A percentile compares a stretch with the other conserved stretches of the same genome.
Evolutionary conservation across 2,113 vertebrate species (phyloP).

Genomic region (Baryphthengus martii): DNA sequence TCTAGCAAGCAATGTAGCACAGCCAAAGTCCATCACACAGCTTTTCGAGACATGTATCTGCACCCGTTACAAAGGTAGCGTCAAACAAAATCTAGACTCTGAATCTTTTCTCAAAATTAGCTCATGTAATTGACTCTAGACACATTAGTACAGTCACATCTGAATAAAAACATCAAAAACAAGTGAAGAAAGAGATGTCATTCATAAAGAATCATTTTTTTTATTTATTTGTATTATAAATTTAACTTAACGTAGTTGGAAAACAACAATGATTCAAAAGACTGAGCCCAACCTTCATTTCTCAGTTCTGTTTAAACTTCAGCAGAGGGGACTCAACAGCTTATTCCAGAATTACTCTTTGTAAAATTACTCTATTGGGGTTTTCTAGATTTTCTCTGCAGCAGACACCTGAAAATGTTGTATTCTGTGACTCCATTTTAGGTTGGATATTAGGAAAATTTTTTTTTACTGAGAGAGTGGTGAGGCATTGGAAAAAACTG

Average conservation of each 20-base stretch:
- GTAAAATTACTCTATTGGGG: not conserved
- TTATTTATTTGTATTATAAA: not conserved
- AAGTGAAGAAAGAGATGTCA: not conserved
- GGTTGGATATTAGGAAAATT: no score
- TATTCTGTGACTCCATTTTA: not conserved
- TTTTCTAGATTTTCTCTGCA: not conserved
- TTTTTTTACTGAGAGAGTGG: no score
- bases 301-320: not conserved
- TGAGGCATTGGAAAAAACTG: no score
- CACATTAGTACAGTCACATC: not conserved
- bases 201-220: not conserved
- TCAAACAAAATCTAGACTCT: not conserved
- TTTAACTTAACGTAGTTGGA: not conserved
- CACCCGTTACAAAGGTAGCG: not conserved
- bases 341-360: not conserved
- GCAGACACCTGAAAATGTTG: not conserved
- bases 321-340: not conserved
- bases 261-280: not conserved
- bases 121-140: not conserved
- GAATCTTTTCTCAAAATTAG: not conserved
- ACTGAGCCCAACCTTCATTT: not conserved
- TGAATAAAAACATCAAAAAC: not conserved
- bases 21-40: not conserved
- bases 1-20: not conserved
- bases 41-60: not conserved